Evolutionary conservation across 2,113 vertebrate genomes (phyloP), one percentile per base, ranked within the genome.

Genomic region (Cichladusa arquata): DNA sequence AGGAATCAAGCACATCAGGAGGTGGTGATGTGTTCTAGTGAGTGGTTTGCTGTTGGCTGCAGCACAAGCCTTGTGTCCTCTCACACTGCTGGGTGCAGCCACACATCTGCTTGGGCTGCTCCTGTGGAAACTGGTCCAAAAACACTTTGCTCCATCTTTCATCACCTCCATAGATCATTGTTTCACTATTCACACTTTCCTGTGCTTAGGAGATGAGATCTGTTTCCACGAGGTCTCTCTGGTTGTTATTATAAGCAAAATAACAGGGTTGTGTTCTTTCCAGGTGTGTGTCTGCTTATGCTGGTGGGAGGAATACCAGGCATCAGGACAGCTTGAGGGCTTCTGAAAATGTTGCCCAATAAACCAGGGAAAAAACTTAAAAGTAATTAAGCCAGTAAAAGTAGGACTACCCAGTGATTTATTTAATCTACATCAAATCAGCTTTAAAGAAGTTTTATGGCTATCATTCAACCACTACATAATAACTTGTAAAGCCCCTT

Each of bases 241-340:
- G 16, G 8, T 51, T 88, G 18, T 42, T 89, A 8, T 60, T 84
- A 3, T 19, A n/a, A 79, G 33, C 4, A 40, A 60, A 36, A 20
- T 31, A 50, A 38, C 33, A 60, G 40, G 14, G 3, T n/a, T 72
- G 19, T 58, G 4, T 60, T 86, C 29, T 45, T 96, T 61, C 20
- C 15, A 73, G 54, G 33, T 19, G 18, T 0, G 0, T 4, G 7
- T 48, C 61, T 95, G 7, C 44, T 48, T 25, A 2, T 0, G 0
- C 6, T 45, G 18, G 3, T 83, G 34, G 69, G 44, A 73, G n/a
- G 26, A 74, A 19, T 56, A 45, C 11, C 20, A n/a, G n/a, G 7
- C 33, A 58, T 54, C 36, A 61, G 12, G 8, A 57, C 28, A 69
- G n/a, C 36, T 36, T 6, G 1, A 19, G 44, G 57, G 5, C 36